phyloP scores from a whole-genome alignment of 2,797 vertebrate genomes.

The Halcyon leucocephala region DNA sequence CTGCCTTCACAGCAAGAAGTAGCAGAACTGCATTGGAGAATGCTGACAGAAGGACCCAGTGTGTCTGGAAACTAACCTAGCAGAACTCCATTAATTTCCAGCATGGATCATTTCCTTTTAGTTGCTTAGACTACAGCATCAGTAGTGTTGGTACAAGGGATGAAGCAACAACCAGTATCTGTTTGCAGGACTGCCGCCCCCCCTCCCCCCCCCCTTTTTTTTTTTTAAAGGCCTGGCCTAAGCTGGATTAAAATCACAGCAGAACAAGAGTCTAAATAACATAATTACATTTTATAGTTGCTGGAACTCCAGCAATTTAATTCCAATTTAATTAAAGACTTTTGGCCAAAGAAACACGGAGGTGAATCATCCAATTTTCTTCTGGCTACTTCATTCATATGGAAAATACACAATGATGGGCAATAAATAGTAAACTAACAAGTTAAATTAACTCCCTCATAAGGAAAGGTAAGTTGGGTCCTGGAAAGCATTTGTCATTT shows the following conservation, averaged over 20 bases:
- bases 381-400: slow-evolving; percentile 4
- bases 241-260: background rate
- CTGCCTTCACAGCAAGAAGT: background rate
- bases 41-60: background rate
- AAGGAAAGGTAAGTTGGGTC: background rate
- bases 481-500: background rate
- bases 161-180: background rate
- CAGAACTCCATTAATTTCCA: background rate
- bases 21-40: background rate
- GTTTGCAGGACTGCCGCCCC: background rate
- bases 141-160: background rate
- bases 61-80: background rate
- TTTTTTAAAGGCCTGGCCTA: background rate
- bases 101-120: background rate
- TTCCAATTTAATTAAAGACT: slow-evolving; percentile 60
- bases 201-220: background rate
- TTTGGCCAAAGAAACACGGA: background rate
- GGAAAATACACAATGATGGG: background rate
- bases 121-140: accelerated
- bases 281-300: slow-evolving; percentile 16
- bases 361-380: slow-evolving; percentile 56
- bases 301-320: slow-evolving; percentile 50
- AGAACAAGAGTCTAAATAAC: background rate
- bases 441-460: background rate
- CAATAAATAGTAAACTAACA: background rate